Evolutionary conservation across 2,113 vertebrate genomes (phyloP), one percentile per base, ranked within the genome.

Genomic region (Ammospiza nelsoni): DNA sequence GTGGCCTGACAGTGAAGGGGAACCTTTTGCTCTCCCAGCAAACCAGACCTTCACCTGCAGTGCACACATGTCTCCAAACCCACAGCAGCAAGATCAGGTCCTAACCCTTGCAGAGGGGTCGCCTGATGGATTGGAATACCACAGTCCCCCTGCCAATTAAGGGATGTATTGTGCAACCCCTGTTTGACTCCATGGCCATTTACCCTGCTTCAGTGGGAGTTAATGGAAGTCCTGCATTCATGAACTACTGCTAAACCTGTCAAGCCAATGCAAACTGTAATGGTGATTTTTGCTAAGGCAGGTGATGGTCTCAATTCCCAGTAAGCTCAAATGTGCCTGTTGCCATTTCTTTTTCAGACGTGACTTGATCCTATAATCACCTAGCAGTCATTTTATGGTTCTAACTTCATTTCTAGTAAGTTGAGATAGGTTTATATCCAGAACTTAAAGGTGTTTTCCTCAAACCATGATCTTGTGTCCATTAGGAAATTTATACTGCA

Each of bases 121-220:
- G 0, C 69, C 76, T 96, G 86, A 93, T 93, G 88, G 93, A 92
- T 96, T 86, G 92, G 90, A 94, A 93, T 96, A 95, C 94, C 90
- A 75, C 85, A 96, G 84, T 84, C 73, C 85, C 83, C 90, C 51
- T 89, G 93, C 57, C 74, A 90, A 69, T 95, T 94, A 96, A 88
- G 31, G 82, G 43, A 71, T 87, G 44, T 58, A 62, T 68, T 89
- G 27, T 84, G 73, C 83, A 96, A 87, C 57, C 76, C 35, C 49
- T 54, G 29, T 37, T 74, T 91, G 89, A 94, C 85, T 94, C 61
- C 71, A 9, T 14, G 35, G 77, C 27, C 86, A 72, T 93, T 95
- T 95, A 71, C 84, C 90, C 55, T 75, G 88, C 79, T 93, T 95
- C 76, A 54, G 44, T 93, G 68, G 66, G 88, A 92, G 49, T 84